Evolutionary conservation across 2,888 invertebrate species (phyloP).

Genomic region (Hipparchia semele): DNA sequence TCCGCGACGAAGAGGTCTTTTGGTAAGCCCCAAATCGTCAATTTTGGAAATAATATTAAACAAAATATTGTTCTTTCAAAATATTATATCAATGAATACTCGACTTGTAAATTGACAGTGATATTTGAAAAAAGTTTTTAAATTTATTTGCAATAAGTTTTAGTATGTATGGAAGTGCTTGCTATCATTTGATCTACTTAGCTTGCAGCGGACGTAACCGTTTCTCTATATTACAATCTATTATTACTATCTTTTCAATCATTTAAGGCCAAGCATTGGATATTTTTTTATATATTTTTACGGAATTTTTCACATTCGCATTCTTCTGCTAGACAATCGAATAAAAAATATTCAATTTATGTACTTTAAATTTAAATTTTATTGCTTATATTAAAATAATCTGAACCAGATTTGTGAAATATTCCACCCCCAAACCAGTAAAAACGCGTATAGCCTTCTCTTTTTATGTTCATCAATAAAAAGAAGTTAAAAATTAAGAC

Average conservation of each 20-base stretch:
- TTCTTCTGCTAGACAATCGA: not conserved
- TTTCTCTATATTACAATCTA: conserved; percentile 46
- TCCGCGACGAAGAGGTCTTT: too few species aligned
- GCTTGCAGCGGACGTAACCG: conserved; percentile 44
- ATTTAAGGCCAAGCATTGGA: conserved; percentile 43
- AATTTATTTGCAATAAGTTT: conserved; percentile 42
- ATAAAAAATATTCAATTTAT: not conserved
- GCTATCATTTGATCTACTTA: conserved; percentile 47
- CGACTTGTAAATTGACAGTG: too few species aligned
- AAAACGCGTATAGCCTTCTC: conserved; percentile 19
- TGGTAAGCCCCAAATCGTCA: too few species aligned
- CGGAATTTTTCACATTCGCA: not conserved
- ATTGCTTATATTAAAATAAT: not conserved
- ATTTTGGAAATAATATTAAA: too few species aligned
- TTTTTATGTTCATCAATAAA: conserved; percentile 23
- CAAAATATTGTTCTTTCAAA: too few species aligned
- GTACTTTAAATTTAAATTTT: too few species aligned
- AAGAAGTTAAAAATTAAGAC: conserved; percentile 32
- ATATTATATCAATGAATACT: too few species aligned
- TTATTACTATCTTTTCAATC: conserved; percentile 43
- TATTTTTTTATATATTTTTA: conserved; percentile 5
- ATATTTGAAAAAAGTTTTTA: conserved; percentile 19
- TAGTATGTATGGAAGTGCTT: conserved; percentile 39
- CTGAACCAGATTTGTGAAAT: not conserved
- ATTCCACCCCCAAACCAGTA: conserved; percentile 6